Conservation (phyloP, 1,140 invertebrate genomes). For the Macrobrachium nipponense region DNA sequence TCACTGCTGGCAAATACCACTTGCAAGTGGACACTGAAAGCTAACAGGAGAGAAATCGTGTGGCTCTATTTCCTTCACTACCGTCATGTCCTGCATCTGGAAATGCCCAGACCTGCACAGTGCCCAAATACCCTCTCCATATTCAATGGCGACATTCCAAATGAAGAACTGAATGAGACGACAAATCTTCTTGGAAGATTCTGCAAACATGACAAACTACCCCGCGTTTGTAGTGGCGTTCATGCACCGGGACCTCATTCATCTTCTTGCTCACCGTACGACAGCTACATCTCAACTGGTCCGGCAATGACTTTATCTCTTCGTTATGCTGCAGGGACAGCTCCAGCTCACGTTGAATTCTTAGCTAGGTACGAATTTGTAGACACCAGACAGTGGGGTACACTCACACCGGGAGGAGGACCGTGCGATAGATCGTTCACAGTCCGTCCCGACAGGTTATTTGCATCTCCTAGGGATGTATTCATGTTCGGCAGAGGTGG, state of each 20-base stretch:
- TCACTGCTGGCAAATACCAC: slow-evolving; percentile 62
- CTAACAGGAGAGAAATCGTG: slow-evolving; percentile 54
- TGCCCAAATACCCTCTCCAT: slow-evolving; percentile 61
- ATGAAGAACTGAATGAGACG: slow-evolving; percentile 11
- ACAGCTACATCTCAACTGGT: slow-evolving; percentile 58
- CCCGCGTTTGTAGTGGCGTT: slow-evolving; percentile 58
- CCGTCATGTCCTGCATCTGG: slow-evolving; percentile 55
- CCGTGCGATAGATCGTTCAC: slow-evolving; percentile 60
- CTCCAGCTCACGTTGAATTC: slow-evolving; percentile 60
- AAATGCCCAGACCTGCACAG: slow-evolving; percentile 54
- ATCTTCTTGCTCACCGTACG: slow-evolving; percentile 51
- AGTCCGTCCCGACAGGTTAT: slow-evolving; percentile 57
- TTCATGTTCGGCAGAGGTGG: slow-evolving; percentile 62
- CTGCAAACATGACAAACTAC: slow-evolving; percentile 57
- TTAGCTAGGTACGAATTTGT: slow-evolving; percentile 63
- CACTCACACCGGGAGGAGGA: slow-evolving; percentile 40
- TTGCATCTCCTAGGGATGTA: slow-evolving; percentile 63
- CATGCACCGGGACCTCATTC: slow-evolving; percentile 53
- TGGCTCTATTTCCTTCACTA: slow-evolving; percentile 64
- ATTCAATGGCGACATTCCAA: slow-evolving; percentile 36
- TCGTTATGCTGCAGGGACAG: slow-evolving; percentile 57
- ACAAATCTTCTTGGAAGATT: slow-evolving; percentile 46
- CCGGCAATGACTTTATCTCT: slow-evolving; percentile 48
- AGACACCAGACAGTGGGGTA: slow-evolving; percentile 57
- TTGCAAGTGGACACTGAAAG: slow-evolving; percentile 58